These are phyloP conservation scores for Nomada goodeniana DNA, from an alignment of 2,888 invertebrate genomes.

Conservation along the genomic window DNA sequence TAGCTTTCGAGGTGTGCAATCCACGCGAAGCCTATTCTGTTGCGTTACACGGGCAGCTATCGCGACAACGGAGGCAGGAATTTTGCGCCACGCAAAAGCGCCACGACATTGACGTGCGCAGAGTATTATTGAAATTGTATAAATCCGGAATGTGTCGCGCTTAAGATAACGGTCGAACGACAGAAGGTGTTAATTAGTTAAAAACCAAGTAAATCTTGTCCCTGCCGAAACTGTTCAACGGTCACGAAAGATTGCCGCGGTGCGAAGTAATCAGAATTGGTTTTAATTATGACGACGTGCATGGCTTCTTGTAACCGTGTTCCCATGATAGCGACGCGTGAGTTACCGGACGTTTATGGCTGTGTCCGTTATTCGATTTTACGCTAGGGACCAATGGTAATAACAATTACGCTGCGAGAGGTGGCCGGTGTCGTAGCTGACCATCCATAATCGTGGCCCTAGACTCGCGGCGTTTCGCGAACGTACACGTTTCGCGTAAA, in stretches of 20 bases:
- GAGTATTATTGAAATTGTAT: too few species aligned
- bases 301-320: conserved; percentile 42
- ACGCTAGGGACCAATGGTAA: conserved; percentile 57
- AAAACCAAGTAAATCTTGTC: not conserved
- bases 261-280: conserved; percentile 56
- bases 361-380: conserved; percentile 70
- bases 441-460: conserved; percentile 41
- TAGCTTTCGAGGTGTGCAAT: not conserved
- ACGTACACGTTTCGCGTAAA: not conserved
- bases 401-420: conserved; percentile 55
- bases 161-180: not conserved
- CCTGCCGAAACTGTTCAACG: not conserved
- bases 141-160: too few species aligned
- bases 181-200: not conserved
- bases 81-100: too few species aligned
- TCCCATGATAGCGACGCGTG: conserved; percentile 49
- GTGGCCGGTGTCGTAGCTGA: conserved; percentile 44
- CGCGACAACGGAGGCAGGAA: too few species aligned
- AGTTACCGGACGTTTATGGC: conserved; percentile 70
- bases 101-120: too few species aligned
- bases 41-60: too few species aligned
- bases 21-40: not conserved
- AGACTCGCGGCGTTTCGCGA: not conserved
- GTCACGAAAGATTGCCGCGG: conserved; percentile 18
- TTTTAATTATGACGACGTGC: conserved; percentile 67